These are phyloP conservation scores for Dasyurus viverrinus DNA, from an alignment of 2,113 vertebrate species.

Conservation along the genomic window DNA sequence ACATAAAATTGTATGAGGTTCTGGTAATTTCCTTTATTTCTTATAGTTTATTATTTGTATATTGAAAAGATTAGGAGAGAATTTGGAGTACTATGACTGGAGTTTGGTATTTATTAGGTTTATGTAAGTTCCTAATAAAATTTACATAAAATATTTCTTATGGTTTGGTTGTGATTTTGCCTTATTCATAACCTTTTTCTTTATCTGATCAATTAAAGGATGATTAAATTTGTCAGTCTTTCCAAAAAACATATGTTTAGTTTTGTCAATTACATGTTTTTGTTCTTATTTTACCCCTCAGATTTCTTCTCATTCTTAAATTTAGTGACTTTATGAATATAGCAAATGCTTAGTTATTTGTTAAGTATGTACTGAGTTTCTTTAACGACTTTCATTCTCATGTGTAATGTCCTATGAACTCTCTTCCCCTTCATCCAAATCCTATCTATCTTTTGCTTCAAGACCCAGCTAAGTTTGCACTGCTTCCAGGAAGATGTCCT, in stretches of 20 bases:
- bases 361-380: background rate
- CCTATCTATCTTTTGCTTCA: background rate
- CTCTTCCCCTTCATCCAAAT: background rate
- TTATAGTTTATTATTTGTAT: background rate
- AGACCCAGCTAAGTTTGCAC: background rate
- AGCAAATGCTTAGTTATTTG: background rate
- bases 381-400: background rate
- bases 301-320: background rate
- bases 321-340: background rate
- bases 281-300: background rate
- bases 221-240: background rate
- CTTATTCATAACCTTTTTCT: background rate
- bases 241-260: background rate
- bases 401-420: background rate
- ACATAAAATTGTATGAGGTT: background rate
- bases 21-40: background rate
- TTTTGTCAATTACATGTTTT: background rate
- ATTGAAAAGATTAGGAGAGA: background rate
- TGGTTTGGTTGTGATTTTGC: background rate
- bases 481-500: background rate
- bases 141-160: background rate
- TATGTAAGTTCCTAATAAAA: background rate
- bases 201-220: background rate
- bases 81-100: background rate
- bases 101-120: background rate